Percentiles rank a stretch among this genome's conserved stretches.
phyloP scores from a whole-genome alignment of 2,797 vertebrate species.

The Novumbra hubbsi region DNA sequence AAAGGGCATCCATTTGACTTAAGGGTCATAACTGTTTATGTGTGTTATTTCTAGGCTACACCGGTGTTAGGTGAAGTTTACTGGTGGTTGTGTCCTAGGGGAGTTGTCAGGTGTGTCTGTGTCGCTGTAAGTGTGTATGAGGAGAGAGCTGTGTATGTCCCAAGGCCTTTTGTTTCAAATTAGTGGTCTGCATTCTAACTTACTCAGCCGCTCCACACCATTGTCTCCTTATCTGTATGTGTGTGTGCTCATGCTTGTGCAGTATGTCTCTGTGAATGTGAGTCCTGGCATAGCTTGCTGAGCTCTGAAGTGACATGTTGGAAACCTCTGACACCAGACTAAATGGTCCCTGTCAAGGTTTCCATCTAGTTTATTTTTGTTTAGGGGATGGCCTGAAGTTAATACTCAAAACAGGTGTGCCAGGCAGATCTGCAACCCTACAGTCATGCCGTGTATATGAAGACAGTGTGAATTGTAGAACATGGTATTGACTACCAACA shows the following conservation, averaged over 20 bases:
- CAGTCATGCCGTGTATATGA: not conserved
- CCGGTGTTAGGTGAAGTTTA: conserved; percentile 20
- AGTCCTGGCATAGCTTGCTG: not conserved
- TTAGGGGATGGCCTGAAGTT: not conserved
- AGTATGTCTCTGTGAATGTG: not conserved
- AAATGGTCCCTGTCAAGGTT: conserved; percentile 11
- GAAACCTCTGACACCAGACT: not conserved
- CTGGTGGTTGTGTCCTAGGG: conserved; percentile 8
- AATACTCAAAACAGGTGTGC: conserved; percentile 24
- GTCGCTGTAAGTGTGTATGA: conserved; percentile 10
- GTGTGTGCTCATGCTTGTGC: not conserved
- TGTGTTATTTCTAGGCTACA: conserved; percentile 33
- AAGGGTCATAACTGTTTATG: conserved; percentile 50
- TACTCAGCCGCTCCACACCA: not conserved
- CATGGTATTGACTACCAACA: not conserved
- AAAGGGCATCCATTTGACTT: conserved; percentile 16
- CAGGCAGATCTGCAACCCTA: not conserved
- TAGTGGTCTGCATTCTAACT: not conserved
- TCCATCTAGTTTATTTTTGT: not conserved
- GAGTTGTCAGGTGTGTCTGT: conserved; percentile 1
- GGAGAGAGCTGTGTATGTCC: not conserved
- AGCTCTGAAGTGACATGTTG: not conserved
- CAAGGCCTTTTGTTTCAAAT: not conserved
- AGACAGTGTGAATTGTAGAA: conserved; percentile 1
- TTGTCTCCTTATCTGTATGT: not conserved